Evolutionary conservation across 2,888 invertebrate genomes (phyloP), one percentile per base, ranked within the genome.

Genomic region (Meteorus cinctellus): DNA sequence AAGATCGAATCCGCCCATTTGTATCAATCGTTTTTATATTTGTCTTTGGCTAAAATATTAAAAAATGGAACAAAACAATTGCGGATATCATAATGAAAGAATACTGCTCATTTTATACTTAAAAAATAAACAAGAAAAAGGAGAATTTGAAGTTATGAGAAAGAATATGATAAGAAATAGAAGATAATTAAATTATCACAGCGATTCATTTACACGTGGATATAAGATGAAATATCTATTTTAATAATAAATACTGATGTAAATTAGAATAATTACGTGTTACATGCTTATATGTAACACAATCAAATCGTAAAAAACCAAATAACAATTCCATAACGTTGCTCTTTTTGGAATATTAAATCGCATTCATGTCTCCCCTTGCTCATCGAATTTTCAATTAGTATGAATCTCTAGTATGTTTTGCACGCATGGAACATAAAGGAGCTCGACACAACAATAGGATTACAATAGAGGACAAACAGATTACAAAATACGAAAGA

Each of bases 271-370:
- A 48, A 48, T 48, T n/a, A 48, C 3, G 48, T 48, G 48, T 48
- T 48, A n/a, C n/a, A 48, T 48, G n/a, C 6, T 16, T n/a, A 16
- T 5, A 48, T 48, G n/a, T 16, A n/a, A n/a, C 48, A 48, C 48
- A 48, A 48, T 48, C 48, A 48, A 48, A 16, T 48, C 48, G 48
- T 48, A 48, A 48, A 48, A 48, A 16, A 48, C 48, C 48, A 48
- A 48, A 48, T 48, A 48, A 16, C 48, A 48, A 48, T 48, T 48
- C 4, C 14, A 48, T 48, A 48, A 48, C 48, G n/a, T 48, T 48
- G 48, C 48, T 48, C 48, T 48, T 48, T 48, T 6, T 48, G 48
- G 4, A 48, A n/a, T 48, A 16, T 48, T 4, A n/a, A 48, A 48
- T 48, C n/a, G 48, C 16, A n/a, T 14, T 14, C 48, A 48, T n/a